phyloP scores from a whole-genome alignment of 1,140 invertebrate species.

The Chrysomallon squamiferum region DNA sequence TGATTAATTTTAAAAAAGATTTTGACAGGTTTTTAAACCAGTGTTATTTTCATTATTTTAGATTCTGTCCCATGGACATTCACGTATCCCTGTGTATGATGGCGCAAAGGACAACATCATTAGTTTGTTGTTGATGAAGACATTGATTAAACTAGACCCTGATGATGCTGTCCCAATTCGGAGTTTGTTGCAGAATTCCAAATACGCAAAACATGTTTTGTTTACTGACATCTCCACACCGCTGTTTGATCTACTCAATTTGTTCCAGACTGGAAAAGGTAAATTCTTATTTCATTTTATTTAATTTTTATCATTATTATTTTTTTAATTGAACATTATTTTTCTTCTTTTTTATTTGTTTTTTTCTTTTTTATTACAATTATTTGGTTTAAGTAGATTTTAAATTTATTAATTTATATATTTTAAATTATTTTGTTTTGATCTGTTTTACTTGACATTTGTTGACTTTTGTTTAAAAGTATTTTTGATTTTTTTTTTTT shows the following conservation, averaged over 20 bases:
- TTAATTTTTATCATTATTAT: no score
- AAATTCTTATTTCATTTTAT: no score
- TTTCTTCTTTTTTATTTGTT: no score
- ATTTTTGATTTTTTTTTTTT: no score
- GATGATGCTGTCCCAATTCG: conserved; percentile 39
- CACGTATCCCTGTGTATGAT: conserved; percentile 56
- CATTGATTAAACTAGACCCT: conserved; percentile 44
- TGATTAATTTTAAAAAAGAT: background rate
- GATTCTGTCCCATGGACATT: conserved; percentile 46
- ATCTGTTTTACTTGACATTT: no score
- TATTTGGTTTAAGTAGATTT: no score
- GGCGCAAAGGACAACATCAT: conserved; percentile 34
- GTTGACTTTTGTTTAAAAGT: no score
- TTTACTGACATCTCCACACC: conserved; percentile 43
- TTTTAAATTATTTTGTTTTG: no score
- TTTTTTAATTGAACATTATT: no score
- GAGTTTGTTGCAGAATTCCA: conserved; percentile 27
- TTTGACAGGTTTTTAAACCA: background rate
- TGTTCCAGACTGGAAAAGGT: conserved; percentile 60
- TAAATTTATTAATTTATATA: no score
- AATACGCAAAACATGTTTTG: conserved; percentile 23
- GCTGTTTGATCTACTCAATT: conserved; percentile 55
- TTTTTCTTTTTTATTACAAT: background rate
- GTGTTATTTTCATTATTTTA: conserved; percentile 15
- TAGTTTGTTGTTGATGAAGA: conserved; percentile 51